phyloP scores from a whole-genome alignment of 2,113 vertebrate species.

The Neolamprologus falcicula region DNA sequence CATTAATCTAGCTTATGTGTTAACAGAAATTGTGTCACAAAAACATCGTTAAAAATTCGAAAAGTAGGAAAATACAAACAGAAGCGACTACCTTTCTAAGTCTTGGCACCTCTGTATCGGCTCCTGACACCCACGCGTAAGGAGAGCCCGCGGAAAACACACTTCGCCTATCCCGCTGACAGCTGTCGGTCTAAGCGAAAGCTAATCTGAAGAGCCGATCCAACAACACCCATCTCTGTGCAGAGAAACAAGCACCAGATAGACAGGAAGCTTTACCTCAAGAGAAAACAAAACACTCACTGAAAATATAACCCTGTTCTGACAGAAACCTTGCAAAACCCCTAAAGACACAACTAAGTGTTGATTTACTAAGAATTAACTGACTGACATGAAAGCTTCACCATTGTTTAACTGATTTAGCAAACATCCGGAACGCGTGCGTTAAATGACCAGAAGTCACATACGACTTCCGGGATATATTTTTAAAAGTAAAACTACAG shows the following conservation, averaged over 20 bases:
- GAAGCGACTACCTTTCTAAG: neutral
- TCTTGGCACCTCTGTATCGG: neutral
- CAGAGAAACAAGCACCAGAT: neutral
- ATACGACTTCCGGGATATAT: neutral
- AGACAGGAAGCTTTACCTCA: neutral
- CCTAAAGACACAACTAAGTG: neutral
- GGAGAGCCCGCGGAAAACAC: neutral
- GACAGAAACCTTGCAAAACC: neutral
- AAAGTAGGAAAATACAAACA: neutral
- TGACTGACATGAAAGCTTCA: rapidly evolving
- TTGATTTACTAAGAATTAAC: rapidly evolving
- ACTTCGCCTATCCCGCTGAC: neutral
- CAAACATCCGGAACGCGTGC: neutral
- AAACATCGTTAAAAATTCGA: neutral
- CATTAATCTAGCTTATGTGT: rapidly evolving
- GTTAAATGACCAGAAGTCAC: neutral
- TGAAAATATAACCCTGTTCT: neutral
- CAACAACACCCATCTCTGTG: neutral
- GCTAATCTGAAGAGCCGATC: neutral
- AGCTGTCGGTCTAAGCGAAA: neutral
- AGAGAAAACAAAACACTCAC: neutral
- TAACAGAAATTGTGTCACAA: neutral
- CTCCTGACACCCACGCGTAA: neutral
- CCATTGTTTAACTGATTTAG: rapidly evolving
- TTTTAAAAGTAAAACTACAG: neutral